These are phyloP conservation scores for Hydrochoerus hydrochaeris DNA, from an alignment of 2,113 vertebrate species.

Conservation along the genomic window DNA sequence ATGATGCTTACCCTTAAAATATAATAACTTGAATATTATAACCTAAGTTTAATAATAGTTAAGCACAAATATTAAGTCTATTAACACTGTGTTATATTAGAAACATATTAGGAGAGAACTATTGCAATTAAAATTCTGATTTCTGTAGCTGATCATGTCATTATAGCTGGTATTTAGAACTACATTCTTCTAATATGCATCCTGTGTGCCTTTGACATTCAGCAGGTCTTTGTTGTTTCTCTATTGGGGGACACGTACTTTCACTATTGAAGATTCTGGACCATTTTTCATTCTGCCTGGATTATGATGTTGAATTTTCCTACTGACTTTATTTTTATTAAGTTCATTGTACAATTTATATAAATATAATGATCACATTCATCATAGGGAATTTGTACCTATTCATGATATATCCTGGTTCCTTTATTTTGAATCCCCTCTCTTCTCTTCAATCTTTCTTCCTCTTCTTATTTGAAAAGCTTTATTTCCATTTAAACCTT, in stretches of 20 bases:
- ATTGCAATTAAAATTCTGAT: neutral
- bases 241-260: neutral
- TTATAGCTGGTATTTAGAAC: neutral
- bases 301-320: neutral
- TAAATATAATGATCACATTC: neutral
- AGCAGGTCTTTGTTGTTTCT: neutral
- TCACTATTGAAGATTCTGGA: neutral
- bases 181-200: neutral
- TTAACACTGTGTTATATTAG: neutral
- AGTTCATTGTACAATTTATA: neutral
- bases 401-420: neutral
- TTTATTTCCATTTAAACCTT: neutral
- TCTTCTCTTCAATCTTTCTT: neutral
- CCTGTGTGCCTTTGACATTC: neutral
- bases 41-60: neutral
- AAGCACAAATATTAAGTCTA: neutral
- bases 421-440: neutral
- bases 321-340: neutral
- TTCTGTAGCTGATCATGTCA: neutral
- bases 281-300: neutral
- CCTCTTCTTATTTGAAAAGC: neutral
- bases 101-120: neutral
- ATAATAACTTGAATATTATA: neutral
- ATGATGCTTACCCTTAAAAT: neutral
- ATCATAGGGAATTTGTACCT: neutral